A percentile compares a stretch with the other conserved stretches of the same genome.
These are phyloP conservation scores for Eclectus roratus DNA, from an alignment of 2,113 vertebrate species.

Conservation along the genomic window DNA sequence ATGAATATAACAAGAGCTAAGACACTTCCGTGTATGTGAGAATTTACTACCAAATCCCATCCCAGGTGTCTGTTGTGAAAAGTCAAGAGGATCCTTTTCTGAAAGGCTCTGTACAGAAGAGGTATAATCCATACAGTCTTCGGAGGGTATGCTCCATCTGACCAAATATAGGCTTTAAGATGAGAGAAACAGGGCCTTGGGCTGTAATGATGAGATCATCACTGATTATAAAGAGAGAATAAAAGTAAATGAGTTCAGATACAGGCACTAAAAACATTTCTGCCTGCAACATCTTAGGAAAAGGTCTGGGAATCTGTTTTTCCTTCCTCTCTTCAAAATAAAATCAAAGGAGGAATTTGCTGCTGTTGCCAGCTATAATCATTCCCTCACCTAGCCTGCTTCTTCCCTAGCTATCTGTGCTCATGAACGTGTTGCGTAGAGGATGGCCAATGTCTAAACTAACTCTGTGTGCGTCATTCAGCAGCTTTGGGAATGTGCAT, in stretches of 20 bases:
- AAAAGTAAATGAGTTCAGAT: slow-evolving; percentile 45
- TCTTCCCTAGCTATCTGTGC: background rate
- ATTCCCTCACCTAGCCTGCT: background rate
- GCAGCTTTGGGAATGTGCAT: fast-evolving
- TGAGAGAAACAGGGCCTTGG: slow-evolving; percentile 3
- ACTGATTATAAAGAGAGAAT: slow-evolving; percentile 33
- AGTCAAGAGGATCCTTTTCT: background rate
- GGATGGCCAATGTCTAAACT: background rate
- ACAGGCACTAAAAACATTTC: background rate
- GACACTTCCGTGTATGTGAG: background rate
- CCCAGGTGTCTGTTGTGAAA: background rate
- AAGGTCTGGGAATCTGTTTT: slow-evolving; percentile 15
- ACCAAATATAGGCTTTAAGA: slow-evolving; percentile 21
- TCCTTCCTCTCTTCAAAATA: slow-evolving; percentile 19
- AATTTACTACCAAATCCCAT: background rate
- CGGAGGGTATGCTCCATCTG: background rate
- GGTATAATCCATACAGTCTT: background rate
- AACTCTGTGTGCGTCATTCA: background rate
- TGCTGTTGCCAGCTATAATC: background rate
- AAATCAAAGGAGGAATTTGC: slow-evolving; percentile 43
- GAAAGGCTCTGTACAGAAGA: background rate
- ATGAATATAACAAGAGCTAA: background rate
- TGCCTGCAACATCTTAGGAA: slow-evolving; percentile 21
- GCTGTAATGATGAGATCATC: slow-evolving; percentile 5
- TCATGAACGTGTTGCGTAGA: fast-evolving